Evolutionary conservation across 2,888 invertebrate genomes (phyloP).

Genomic region (Anaspis maculata): DNA sequence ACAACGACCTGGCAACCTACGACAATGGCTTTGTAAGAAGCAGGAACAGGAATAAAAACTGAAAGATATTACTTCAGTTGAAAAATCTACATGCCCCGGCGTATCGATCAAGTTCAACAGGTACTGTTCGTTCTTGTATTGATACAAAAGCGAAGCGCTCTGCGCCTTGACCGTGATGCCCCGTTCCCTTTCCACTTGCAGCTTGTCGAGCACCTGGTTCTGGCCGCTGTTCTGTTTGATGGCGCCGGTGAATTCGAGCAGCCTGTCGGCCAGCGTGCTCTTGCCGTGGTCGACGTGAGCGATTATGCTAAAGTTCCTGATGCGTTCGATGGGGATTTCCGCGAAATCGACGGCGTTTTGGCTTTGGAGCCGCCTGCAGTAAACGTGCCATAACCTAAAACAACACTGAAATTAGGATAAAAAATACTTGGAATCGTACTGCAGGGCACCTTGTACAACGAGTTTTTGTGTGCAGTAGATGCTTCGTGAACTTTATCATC

Average conservation of each 20-base stretch:
- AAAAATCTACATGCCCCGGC: conserved; percentile 97
- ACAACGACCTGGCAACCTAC: conserved; percentile 78
- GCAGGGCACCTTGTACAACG: no score
- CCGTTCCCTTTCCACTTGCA: conserved; percentile 87
- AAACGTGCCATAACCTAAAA: no score
- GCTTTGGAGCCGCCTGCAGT: no score
- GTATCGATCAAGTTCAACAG: conserved; percentile 94
- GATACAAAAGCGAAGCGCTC: conserved; percentile 79
- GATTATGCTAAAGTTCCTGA: conserved; percentile 93
- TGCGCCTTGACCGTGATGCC: conserved; percentile 99
- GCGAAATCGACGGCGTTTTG: conserved; percentile 25
- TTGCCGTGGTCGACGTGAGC: conserved; percentile 99
- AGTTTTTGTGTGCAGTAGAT: no score
- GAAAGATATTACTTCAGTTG: no score
- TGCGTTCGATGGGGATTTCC: conserved; percentile 46
- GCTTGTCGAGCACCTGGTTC: conserved; percentile 66
- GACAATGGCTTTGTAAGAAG: conserved; percentile 17
- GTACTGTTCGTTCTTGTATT: conserved; percentile 60
- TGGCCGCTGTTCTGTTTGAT: conserved; percentile 57
- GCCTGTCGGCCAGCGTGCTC: conserved; percentile 89
- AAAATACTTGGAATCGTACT: no score
- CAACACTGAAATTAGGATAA: no score
- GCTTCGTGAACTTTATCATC: no score
- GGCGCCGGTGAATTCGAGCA: conserved; percentile 87
- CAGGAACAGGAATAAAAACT: conserved; percentile 1